Conservation (phyloP, 2,797 vertebrate genomes). For the Liasis olivaceus region DNA sequence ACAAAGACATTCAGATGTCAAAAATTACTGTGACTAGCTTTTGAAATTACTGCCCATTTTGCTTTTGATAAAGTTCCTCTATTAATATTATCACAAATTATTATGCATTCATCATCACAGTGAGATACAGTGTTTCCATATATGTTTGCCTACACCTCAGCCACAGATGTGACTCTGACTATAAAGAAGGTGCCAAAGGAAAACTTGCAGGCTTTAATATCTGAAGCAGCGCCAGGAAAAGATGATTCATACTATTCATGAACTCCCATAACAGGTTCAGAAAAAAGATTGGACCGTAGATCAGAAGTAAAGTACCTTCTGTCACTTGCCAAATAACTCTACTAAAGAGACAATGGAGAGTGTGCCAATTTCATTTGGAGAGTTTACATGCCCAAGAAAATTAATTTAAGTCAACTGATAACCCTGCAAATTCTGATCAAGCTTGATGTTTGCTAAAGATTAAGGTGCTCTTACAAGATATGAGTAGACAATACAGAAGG, state of each 20-base stretch:
- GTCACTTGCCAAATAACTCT: constrained; percentile 27
- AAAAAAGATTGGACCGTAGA: constrained; percentile 7
- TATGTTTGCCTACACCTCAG: neutral
- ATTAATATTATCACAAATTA: neutral
- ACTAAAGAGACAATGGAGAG: constrained; percentile 11
- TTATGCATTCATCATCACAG: neutral
- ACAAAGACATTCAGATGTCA: neutral
- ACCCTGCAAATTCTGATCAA: constrained; percentile 3
- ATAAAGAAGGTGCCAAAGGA: constrained; percentile 21
- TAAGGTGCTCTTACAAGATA: neutral
- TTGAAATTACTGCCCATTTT: neutral
- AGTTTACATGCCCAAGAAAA: neutral
- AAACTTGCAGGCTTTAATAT: constrained; percentile 20
- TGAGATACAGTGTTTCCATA: neutral
- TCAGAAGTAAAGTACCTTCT: constrained; percentile 23
- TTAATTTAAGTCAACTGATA: constrained; percentile 21
- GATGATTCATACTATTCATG: constrained; percentile 34
- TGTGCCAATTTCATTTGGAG: neutral
- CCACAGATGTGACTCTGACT: neutral
- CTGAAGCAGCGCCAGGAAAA: constrained; percentile 2
- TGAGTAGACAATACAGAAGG: neutral
- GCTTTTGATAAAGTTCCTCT: neutral
- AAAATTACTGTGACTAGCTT: neutral
- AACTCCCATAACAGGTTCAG: constrained; percentile 15
- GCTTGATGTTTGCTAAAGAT: constrained; percentile 6